These are phyloP conservation scores for Lethenteron reissneri DNA, from an alignment of 2,113 vertebrate species.

Conservation along the genomic window DNA sequence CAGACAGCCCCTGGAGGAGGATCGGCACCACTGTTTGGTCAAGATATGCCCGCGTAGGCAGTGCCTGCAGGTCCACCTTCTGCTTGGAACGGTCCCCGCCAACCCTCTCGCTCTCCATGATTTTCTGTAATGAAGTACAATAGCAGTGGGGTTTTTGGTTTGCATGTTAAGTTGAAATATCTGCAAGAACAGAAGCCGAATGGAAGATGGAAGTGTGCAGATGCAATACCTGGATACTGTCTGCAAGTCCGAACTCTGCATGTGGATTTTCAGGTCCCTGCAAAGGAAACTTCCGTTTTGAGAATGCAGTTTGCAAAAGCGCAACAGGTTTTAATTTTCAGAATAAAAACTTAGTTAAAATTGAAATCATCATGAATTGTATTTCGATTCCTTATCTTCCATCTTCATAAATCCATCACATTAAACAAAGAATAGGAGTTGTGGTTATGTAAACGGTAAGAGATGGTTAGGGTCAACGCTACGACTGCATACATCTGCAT, in stretches of 20 bases:
- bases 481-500: too few species aligned
- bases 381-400: too few species aligned
- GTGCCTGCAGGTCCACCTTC: constrained; percentile 80
- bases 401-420: too few species aligned
- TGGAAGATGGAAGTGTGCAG: background rate
- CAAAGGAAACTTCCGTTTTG: constrained; percentile 14
- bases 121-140: constrained; percentile 29
- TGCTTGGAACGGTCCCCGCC: constrained; percentile 73
- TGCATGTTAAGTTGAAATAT: background rate
- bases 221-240: constrained; percentile 62
- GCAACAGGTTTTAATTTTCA: too few species aligned
- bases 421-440: too few species aligned
- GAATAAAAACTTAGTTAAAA: too few species aligned
- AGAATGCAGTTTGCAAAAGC: too few species aligned
- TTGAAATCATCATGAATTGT: too few species aligned
- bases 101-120: constrained; percentile 74
- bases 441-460: too few species aligned
- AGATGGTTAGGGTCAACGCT: too few species aligned
- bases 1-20: constrained; percentile 80
- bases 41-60: constrained; percentile 84
- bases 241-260: constrained; percentile 67
- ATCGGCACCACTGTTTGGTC: constrained; percentile 97
- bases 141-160: background rate
- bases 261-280: constrained; percentile 78
- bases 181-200: constrained; percentile 2